Conservation (phyloP, 2,797 vertebrate genomes). For the Urocyon cinereoargenteus region DNA sequence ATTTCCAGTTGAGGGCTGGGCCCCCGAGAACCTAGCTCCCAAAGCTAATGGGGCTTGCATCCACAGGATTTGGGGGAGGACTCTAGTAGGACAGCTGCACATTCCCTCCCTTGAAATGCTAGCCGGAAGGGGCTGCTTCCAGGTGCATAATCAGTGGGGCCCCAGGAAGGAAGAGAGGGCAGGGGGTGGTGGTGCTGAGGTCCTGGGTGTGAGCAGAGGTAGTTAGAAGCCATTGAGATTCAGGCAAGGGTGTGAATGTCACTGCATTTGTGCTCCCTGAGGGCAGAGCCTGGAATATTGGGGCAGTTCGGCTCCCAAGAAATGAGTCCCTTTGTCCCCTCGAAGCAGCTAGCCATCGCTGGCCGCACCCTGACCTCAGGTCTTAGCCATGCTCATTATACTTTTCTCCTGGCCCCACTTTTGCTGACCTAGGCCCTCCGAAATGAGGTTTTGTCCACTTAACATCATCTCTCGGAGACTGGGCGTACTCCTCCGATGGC, state of each 20-base stretch:
- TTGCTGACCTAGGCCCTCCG: background rate
- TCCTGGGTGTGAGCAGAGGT: background rate
- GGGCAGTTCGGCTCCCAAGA: background rate
- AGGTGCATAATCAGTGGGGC: background rate
- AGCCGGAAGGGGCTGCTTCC: background rate
- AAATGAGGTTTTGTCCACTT: background rate
- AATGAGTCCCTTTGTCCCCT: background rate
- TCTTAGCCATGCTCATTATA: too few species aligned
- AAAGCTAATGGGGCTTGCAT: background rate
- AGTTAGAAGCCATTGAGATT: background rate
- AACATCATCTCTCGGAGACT: background rate
- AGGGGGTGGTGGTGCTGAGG: too few species aligned
- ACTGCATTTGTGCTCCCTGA: background rate
- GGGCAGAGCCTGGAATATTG: background rate
- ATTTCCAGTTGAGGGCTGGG: background rate
- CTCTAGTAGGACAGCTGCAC: accelerated
- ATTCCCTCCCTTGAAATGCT: accelerated
- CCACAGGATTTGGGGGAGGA: background rate
- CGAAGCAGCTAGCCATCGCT: background rate
- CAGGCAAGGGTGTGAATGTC: background rate
- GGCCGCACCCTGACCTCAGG: background rate
- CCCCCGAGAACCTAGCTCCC: background rate
- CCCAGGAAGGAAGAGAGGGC: background rate
- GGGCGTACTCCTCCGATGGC: background rate
- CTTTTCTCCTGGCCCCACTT: background rate